Evolutionary conservation across 2,113 vertebrate genomes (phyloP).

Genomic region (Beaufortia kweichowensis): DNA sequence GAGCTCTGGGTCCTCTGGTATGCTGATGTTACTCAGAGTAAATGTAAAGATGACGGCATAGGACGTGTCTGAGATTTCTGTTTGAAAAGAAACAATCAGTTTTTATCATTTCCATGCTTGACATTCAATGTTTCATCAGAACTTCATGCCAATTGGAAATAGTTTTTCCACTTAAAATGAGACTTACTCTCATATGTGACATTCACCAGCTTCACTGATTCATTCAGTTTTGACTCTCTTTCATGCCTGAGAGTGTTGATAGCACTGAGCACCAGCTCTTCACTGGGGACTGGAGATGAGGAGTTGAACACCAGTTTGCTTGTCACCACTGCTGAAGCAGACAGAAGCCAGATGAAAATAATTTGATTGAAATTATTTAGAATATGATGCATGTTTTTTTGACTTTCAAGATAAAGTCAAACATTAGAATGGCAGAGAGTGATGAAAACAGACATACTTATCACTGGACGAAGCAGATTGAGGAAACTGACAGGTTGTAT

Average conservation of each 20-base stretch:
- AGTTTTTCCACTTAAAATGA: neutral
- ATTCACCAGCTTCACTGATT: neutral
- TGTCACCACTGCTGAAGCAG: neutral
- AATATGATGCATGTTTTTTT: neutral
- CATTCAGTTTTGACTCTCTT: neutral
- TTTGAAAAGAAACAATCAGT: neutral
- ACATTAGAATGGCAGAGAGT: neutral
- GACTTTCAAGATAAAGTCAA: neutral
- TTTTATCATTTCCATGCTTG: neutral
- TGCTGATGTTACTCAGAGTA: conserved; percentile 4
- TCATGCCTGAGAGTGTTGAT: neutral
- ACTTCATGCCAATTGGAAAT: neutral
- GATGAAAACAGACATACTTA: neutral
- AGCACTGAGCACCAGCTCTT: neutral
- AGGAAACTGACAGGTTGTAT: neutral
- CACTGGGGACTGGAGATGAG: conserved; percentile 24
- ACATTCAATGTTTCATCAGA: neutral
- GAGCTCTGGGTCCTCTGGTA: neutral
- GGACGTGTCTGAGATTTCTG: conserved; percentile 6
- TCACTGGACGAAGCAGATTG: neutral
- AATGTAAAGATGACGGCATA: neutral
- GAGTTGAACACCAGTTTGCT: conserved; percentile 8
- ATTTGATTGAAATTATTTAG: neutral
- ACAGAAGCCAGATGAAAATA: neutral
- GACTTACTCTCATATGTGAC: neutral